Percentiles rank a stretch among this genome's conserved stretches.
These are phyloP conservation scores for Trichomycterus rosablanca DNA, from an alignment of 2,113 vertebrate species.

Conservation along the genomic window DNA sequence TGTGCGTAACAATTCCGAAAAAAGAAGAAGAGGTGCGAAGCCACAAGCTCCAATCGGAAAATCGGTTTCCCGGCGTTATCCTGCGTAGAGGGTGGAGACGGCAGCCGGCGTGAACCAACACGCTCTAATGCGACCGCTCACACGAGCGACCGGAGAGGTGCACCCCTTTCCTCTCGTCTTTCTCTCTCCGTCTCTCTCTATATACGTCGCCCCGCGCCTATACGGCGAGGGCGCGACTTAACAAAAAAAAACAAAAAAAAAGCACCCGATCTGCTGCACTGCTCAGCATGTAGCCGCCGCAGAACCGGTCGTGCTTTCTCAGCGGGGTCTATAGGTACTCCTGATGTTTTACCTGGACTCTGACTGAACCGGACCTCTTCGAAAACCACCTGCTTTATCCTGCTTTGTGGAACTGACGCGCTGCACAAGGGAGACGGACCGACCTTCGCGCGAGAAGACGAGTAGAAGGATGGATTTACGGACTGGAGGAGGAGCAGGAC, in stretches of 20 bases:
- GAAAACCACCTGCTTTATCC: constrained; percentile 29
- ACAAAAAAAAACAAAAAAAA: too few species aligned
- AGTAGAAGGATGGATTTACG: constrained; percentile 56
- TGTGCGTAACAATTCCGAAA: constrained; percentile 54
- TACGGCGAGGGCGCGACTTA: constrained; percentile 76
- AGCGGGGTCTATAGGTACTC: constrained; percentile 28
- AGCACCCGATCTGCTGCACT: constrained; percentile 77
- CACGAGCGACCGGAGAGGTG: constrained; percentile 75
- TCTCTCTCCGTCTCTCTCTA: constrained; percentile 35
- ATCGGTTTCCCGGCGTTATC: constrained; percentile 60
- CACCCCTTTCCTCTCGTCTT: constrained; percentile 64
- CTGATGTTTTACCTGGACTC: constrained; percentile 31
- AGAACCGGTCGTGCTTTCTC: constrained; percentile 63
- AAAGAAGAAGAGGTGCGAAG: constrained; percentile 51
- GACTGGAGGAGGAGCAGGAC: constrained; percentile 5
- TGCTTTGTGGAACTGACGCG: constrained; percentile 25
- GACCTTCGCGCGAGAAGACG: constrained; percentile 50
- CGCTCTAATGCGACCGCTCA: constrained; percentile 59
- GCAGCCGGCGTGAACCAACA: constrained; percentile 49
- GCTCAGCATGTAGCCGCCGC: constrained; percentile 73
- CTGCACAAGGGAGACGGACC: constrained; percentile 16
- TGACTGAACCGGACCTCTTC: constrained; percentile 15
- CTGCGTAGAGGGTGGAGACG: constrained; percentile 84
- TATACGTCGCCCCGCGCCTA: constrained; percentile 66
- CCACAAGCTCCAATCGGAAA: constrained; percentile 61